Percentiles rank a stretch among this genome's conserved stretches.
phyloP scores from a whole-genome alignment of 1,140 invertebrate species.

The Berghia stephanieae region DNA sequence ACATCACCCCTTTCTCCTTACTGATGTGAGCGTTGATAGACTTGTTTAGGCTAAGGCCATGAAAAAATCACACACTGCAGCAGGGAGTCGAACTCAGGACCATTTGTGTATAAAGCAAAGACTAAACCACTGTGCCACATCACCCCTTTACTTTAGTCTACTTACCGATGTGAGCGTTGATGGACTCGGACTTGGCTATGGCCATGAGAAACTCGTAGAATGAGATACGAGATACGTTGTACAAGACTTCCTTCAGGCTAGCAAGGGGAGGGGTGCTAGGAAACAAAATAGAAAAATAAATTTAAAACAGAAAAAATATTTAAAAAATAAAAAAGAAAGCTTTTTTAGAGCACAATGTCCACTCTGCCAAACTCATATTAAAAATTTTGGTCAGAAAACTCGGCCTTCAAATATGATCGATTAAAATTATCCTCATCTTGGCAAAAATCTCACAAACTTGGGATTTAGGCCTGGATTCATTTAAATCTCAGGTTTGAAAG shows the following conservation, averaged over 20 bases:
- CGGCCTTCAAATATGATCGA: background rate
- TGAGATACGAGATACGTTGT: constrained; percentile 54
- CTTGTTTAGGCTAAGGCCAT: no score
- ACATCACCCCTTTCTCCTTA: no score
- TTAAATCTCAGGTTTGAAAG: no score
- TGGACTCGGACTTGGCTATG: constrained; percentile 59
- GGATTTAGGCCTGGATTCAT: no score
- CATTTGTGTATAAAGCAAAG: no score
- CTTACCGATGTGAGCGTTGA: constrained; percentile 62
- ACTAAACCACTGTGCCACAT: no score
- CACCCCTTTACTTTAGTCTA: background rate
- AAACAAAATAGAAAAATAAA: constrained; percentile 25
- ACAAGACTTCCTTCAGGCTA: constrained; percentile 59
- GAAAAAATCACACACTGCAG: no score
- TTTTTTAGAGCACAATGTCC: background rate
- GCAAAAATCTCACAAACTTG: no score
- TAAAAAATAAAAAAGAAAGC: background rate
- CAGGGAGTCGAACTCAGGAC: no score
- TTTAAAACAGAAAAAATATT: no score
- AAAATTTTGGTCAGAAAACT: background rate
- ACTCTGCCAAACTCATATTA: background rate
- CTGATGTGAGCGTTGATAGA: no score
- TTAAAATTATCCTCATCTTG: no score
- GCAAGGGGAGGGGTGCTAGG: constrained; percentile 55
- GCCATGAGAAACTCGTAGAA: constrained; percentile 66